Conservation (phyloP, 1,140 invertebrate genomes). For the Ephestia elutella region DNA sequence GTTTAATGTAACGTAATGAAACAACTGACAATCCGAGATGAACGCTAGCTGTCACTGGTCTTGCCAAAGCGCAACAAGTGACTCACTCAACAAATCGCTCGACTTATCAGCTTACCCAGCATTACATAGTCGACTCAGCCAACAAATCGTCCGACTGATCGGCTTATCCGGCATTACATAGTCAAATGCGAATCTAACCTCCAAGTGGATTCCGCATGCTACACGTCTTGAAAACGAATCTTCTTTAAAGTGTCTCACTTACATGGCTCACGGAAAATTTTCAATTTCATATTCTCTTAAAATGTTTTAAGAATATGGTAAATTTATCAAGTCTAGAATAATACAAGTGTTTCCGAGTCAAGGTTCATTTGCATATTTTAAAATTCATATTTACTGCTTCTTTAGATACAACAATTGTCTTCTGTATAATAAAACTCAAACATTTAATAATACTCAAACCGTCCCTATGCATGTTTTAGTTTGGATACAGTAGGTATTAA, state of each 20-base stretch:
- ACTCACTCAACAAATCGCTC: slow-evolving; percentile 33
- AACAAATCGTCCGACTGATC: slow-evolving; percentile 37
- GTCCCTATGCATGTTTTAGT: neutral
- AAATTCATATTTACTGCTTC: too few relatives aligned
- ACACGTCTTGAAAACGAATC: neutral
- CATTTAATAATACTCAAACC: too few relatives aligned
- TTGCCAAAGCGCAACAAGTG: slow-evolving; percentile 55
- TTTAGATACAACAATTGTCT: too few relatives aligned
- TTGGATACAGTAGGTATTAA: neutral
- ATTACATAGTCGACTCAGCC: slow-evolving; percentile 20
- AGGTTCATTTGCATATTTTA: too few relatives aligned
- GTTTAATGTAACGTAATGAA: slow-evolving; percentile 26
- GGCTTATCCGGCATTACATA: neutral
- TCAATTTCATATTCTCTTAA: too few relatives aligned
- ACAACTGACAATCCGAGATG: slow-evolving; percentile 30
- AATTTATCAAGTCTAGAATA: too few relatives aligned
- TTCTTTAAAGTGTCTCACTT: too few relatives aligned
- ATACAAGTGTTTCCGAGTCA: too few relatives aligned
- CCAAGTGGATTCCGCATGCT: neutral
- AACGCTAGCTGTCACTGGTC: slow-evolving; percentile 20
- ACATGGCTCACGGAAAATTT: too few relatives aligned
- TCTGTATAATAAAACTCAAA: too few relatives aligned
- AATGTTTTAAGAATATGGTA: too few relatives aligned
- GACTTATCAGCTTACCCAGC: slow-evolving; percentile 23
- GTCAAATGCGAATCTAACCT: neutral